phyloP scores from a whole-genome alignment of 1,140 invertebrate genomes.

The Thaumatotibia leucotreta region DNA sequence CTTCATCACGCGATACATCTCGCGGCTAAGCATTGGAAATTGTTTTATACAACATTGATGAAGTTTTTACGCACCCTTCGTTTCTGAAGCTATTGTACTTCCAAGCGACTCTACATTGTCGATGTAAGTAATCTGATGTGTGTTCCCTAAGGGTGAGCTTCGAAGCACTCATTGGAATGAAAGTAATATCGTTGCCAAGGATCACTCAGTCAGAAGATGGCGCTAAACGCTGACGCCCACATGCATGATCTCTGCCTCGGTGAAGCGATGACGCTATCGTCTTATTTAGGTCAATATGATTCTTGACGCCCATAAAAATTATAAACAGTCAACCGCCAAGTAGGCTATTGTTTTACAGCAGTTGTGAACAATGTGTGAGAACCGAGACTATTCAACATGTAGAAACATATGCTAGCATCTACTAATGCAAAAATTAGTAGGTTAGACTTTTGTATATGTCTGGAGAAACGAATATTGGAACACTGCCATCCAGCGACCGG shows the following conservation, averaged over 20 bases:
- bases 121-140: not conserved
- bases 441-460: not conserved
- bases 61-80: slow-evolving; percentile 1
- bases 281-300: slow-evolving; percentile 69
- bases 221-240: slow-evolving; percentile 45
- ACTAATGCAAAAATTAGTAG: slow-evolving; percentile 15
- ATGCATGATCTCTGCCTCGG: slow-evolving; percentile 37
- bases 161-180: slow-evolving; percentile 5
- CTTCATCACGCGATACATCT: slow-evolving; percentile 27
- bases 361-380: not conserved
- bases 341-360: not conserved
- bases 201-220: slow-evolving; percentile 11
- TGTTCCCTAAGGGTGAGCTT: not conserved
- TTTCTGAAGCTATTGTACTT: too few relatives aligned
- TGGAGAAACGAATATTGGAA: slow-evolving; percentile 15
- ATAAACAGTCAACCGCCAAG: slow-evolving; percentile 29
- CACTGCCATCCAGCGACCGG: not conserved
- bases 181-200: slow-evolving; percentile 3
- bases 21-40: slow-evolving; percentile 6
- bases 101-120: not conserved
- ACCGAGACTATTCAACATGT: not conserved
- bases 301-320: slow-evolving; percentile 50
- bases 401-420: too few relatives aligned
- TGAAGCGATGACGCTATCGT: slow-evolving; percentile 57
- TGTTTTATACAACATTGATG: not conserved